Conservation (phyloP, 2,113 vertebrate species). For the Poeciliopsis prolifica region DNA sequence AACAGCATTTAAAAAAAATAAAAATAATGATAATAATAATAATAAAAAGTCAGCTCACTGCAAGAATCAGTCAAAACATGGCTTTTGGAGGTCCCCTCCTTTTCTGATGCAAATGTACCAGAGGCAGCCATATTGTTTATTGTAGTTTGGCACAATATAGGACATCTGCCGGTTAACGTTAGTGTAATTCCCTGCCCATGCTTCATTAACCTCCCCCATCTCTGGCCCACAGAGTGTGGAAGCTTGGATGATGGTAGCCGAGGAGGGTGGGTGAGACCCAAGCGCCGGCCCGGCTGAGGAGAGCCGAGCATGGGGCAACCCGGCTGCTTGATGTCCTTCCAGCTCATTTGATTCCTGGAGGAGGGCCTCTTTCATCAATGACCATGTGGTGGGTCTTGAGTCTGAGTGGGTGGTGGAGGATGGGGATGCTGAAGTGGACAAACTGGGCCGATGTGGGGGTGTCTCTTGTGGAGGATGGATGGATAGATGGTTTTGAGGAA, state of each 20-base stretch:
- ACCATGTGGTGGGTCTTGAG: slow-evolving; percentile 85
- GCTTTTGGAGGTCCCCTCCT: slow-evolving; percentile 76
- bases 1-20: slow-evolving; percentile 31
- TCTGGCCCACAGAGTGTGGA: slow-evolving; percentile 82
- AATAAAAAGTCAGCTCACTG: slow-evolving; percentile 51
- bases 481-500: slow-evolving; percentile 14
- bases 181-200: slow-evolving; percentile 88
- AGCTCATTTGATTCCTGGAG: slow-evolving; percentile 89
- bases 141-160: slow-evolving; percentile 81
- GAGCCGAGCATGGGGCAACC: slow-evolving; percentile 77
- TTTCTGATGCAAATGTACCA: slow-evolving; percentile 82
- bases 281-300: slow-evolving; percentile 78
- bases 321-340: slow-evolving; percentile 91
- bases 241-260: slow-evolving; percentile 52
- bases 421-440: slow-evolving; percentile 46
- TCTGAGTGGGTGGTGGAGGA: slow-evolving; percentile 61
- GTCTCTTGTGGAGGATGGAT: slow-evolving; percentile 24
- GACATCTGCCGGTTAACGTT: slow-evolving; percentile 85
- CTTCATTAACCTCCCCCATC: slow-evolving; percentile 89
- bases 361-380: slow-evolving; percentile 88
- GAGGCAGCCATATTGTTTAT: slow-evolving; percentile 84
- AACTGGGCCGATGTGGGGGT: slow-evolving; percentile 41
- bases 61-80: slow-evolving; percentile 78
- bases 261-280: slow-evolving; percentile 71
- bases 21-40: too few species aligned